Evolutionary conservation across 2,113 vertebrate genomes (phyloP), one percentile per base, ranked within the genome.

Genomic region (Ceyx cyanopectus): DNA sequence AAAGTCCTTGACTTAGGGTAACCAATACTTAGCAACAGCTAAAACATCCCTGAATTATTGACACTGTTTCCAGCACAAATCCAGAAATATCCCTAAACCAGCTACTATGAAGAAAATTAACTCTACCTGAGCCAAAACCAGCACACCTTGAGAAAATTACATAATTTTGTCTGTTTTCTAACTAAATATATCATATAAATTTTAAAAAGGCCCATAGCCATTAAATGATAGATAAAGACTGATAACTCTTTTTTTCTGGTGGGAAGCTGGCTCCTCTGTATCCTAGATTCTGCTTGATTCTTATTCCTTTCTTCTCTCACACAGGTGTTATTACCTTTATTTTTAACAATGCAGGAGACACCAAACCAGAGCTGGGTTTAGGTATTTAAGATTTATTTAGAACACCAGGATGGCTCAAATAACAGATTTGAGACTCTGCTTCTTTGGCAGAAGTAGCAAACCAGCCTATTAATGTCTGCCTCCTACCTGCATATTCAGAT

Each of bases 221-320:
- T 32, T 67, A 69, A 81, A 51, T 1, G 7, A 40, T 11, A n/a
- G 19, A 29, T 56, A 87, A 87, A 77, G 61, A 51, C 26, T 57
- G 30, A 30, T 45, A 66, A 77, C 4, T 3, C 3, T 6, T 61
- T 11, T 22, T 3, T 6, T 51, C 12, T 26, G 51, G 7, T 27
- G 19, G 15, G 6, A 3, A 62, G 17, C 6, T 43, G 20, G 7
- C 51, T 15, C 32, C n/a, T 74, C 16, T 0, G 0, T 67, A 30
- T 24, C 9, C 16, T 78, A 27, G 11, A 3, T 62, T 77, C 46
- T 54, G 19, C 17, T 26, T 54, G 12, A 43, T 60, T 87, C 26
- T 76, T 85, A 29, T 7, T 54, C 11, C 14, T 91, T 50, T 45
- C 18, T 34, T 63, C 12, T 51, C 10, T 68, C 32, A 63, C 18